Conservation (phyloP, 2,888 invertebrate genomes). For the Leptinotarsa rubiginosa region DNA sequence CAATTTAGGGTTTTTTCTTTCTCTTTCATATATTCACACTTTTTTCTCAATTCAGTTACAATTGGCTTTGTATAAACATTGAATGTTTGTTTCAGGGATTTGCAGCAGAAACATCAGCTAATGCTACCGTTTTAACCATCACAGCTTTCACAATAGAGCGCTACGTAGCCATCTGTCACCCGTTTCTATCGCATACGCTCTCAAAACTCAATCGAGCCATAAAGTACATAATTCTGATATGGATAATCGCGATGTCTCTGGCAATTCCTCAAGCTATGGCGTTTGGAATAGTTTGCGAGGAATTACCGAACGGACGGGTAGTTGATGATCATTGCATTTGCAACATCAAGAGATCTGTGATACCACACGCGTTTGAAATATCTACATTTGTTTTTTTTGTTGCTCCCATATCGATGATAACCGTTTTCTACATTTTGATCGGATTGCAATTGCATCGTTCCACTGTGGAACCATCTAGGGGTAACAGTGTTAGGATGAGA, state of each 20-base stretch:
- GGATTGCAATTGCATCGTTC: constrained; percentile 65
- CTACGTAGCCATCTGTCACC: constrained; percentile 88
- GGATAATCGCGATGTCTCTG: constrained; percentile 80
- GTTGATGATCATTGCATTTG: constrained; percentile 61
- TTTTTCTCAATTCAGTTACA: no score
- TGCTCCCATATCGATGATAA: constrained; percentile 72
- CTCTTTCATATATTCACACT: no score
- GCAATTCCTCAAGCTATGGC: constrained; percentile 85
- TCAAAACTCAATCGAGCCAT: constrained; percentile 86
- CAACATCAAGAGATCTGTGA: constrained; percentile 60
- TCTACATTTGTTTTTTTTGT: constrained; percentile 73
- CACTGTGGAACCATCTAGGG: constrained; percentile 58
- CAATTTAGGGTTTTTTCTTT: no score
- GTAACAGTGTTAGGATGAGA: constrained; percentile 62
- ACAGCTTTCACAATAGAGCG: constrained; percentile 91
- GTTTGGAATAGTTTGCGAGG: constrained; percentile 75
- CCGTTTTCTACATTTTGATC: constrained; percentile 69
- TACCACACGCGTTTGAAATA: constrained; percentile 68
- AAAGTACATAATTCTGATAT: constrained; percentile 78
- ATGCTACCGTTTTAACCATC: constrained; percentile 87
- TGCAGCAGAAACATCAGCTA: constrained; percentile 87
- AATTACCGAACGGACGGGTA: constrained; percentile 54
- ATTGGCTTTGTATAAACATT: no score
- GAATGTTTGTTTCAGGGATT: constrained; percentile 69
- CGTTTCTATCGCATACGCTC: constrained; percentile 85